Percentiles rank a stretch among this genome's conserved stretches.
These are phyloP conservation scores for Apogon talboti DNA, from an alignment of 2,797 vertebrate genomes.

Conservation along the genomic window DNA sequence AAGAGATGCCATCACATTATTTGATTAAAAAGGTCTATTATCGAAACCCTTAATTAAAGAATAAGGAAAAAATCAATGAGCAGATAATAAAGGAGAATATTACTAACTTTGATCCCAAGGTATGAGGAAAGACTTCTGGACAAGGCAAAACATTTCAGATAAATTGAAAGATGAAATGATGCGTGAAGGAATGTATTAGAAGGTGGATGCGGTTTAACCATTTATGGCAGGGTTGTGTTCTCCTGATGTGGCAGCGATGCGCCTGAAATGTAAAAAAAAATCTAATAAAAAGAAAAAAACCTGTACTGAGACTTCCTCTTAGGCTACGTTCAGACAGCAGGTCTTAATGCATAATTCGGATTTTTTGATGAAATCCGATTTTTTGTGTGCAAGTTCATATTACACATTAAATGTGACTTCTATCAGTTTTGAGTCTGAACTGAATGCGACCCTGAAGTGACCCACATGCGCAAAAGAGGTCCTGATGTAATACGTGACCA, in stretches of 20 bases:
- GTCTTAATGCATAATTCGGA: too few species aligned
- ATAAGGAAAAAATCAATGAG: constrained; percentile 30
- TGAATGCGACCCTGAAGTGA: too few species aligned
- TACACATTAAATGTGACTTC: too few species aligned
- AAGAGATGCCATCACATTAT: constrained; percentile 55
- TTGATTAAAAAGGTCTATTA: constrained; percentile 53
- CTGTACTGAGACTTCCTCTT: constrained; percentile 1
- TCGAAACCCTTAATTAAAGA: constrained; percentile 53
- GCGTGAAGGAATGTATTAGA: background rate
- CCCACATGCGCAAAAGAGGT: too few species aligned
- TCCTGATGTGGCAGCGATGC: constrained; percentile 1
- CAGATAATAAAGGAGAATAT: constrained; percentile 34
- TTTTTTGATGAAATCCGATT: too few species aligned
- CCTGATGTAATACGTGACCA: too few species aligned
- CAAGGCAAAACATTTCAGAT: background rate
- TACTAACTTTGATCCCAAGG: constrained; percentile 41
- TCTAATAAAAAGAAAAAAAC: constrained; percentile 6
- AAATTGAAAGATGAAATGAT: constrained; percentile 1
- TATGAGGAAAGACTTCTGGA: constrained; percentile 8
- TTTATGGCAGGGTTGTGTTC: constrained; percentile 14
- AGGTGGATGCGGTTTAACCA: background rate
- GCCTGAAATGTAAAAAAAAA: background rate
- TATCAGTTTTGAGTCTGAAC: too few species aligned
- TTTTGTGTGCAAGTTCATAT: too few species aligned
- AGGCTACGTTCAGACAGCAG: too few species aligned